Base-by-base conservation (phyloP, 2,797 vertebrate species). In the Poecilia gillii region DNA sequence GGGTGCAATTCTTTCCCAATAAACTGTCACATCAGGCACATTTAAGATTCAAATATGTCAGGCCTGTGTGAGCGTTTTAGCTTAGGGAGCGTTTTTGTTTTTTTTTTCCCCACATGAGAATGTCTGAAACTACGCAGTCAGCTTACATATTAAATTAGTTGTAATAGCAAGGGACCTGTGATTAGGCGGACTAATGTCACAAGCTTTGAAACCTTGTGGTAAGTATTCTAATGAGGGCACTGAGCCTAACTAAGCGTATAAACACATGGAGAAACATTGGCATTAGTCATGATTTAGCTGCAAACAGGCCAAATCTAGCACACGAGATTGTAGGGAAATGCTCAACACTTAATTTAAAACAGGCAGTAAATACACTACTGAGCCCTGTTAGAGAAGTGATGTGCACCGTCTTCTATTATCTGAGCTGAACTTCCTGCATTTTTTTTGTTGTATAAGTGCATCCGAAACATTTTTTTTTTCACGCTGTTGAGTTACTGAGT, bases 121-220 rank as follows among this genome's bases (percentile, higher is more conserved):
- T 31, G 78, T 31, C 75, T 49, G 47, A n/a, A 51, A 62, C 23
- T 25, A n/a, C 28, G 66, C 46, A 47, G 80, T 86, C 78, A 57
- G 59, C 72, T 78, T 81, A 66, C 45, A 84, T 72, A 47, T 84
- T 33, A 66, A 51, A 72, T 82, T 84, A 72, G 81, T 6, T 33
- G 68, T 78, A 81, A 80, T 87, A 64, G 78, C 72, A 46, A 79
- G 72, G 81, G 83, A 80, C 59, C 28, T 72, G 49, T 66, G 74
- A 74, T 79, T 70, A 79, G 66, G 41, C 76, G 59, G 28, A 43
- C 55, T 64, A 47, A 82, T 79, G 70, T 87, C 78, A 79, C 55
- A 84, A 39, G 31, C 73, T 74, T 76, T 73, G 3, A 43, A 73
- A 14, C 46, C 47, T 71, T 74, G 36, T 7, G 75, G 70, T 79